Evolutionary conservation across 2,113 vertebrate species (phyloP).

Genomic region (Opisthocomus hoazin): DNA sequence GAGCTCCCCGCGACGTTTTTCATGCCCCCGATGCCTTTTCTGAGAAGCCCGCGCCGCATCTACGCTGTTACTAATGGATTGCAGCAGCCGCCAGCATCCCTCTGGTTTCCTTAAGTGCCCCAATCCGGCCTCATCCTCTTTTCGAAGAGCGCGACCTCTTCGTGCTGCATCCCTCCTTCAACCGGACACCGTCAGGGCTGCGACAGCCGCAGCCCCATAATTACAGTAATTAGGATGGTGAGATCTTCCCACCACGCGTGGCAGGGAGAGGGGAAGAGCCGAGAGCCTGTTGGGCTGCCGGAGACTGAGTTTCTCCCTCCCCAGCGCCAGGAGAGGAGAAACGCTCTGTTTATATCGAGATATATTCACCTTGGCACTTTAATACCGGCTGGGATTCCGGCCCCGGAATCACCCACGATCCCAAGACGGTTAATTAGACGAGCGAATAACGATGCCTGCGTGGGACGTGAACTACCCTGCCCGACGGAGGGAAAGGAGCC

Average conservation of each 20-base stretch:
- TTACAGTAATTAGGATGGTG: background rate
- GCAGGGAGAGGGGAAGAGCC: background rate
- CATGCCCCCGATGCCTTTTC: background rate
- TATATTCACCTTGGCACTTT: background rate
- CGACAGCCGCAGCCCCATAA: background rate
- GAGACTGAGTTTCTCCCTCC: background rate
- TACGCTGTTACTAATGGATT: fast-evolving
- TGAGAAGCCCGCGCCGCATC: background rate
- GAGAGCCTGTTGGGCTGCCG: background rate
- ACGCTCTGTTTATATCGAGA: background rate
- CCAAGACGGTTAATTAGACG: background rate
- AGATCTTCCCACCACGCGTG: background rate
- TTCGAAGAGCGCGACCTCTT: background rate
- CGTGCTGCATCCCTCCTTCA: background rate
- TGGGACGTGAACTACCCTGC: fast-evolving
- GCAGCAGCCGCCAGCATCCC: background rate
- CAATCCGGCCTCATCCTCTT: too few species aligned
- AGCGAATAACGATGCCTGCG: background rate
- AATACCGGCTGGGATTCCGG: background rate
- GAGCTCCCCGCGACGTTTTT: background rate
- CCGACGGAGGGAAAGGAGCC: background rate
- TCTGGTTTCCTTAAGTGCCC: background rate
- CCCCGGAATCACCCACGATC: background rate
- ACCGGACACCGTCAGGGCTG: background rate
- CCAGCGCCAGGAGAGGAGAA: background rate